Evolutionary conservation across 1,140 invertebrate genomes (phyloP), one percentile per base, ranked within the genome.

Genomic region (Babylonia areolata): DNA sequence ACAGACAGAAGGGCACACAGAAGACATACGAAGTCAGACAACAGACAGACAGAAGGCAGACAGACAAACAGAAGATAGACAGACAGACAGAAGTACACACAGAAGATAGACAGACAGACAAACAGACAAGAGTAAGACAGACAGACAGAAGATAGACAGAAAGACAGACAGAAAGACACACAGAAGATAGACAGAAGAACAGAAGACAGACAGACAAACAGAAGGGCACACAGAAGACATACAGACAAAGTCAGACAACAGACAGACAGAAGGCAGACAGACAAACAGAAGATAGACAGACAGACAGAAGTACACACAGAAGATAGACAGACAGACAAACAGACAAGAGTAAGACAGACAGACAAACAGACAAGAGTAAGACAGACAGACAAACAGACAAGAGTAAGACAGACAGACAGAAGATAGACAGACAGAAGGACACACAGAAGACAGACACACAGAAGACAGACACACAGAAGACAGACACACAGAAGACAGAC

Each of bases 111-210:
- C 11, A 37, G 20, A 40, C 46, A 54, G 2, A 81, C 33, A 82
- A 31, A 71, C 11, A 71, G 23, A 40, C 3, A 64, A 3, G 40
- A 82, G 6, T 71, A 17, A 23, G 37, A 39, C 54, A 82, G n/a
- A 69, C 31, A 77, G 33, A 17, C 2, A 23, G 73, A 17, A 17
- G 6, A 9, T 33, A 77, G 37, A 33, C 46, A 40, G 17, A 20
- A 2, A 54, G 46, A 54, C 12, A 9, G 11, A 51, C 3, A 81
- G 33, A n/a, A 81, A n/a, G n/a, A n/a, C n/a, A 51, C 28, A 23
- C 54, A 69, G n/a, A 69, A 73, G 71, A 73, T 11, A 73, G 20
- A 69, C 71, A 73, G 77, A 90, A 90, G 12, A 39, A 75, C 3
- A 64, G 58, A 28, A 23, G 33, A 39, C 3, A 37, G 5, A 39